These are phyloP conservation scores for Lasioglossum vierecki DNA, from an alignment of 2,888 invertebrate genomes.

Conservation along the genomic window DNA sequence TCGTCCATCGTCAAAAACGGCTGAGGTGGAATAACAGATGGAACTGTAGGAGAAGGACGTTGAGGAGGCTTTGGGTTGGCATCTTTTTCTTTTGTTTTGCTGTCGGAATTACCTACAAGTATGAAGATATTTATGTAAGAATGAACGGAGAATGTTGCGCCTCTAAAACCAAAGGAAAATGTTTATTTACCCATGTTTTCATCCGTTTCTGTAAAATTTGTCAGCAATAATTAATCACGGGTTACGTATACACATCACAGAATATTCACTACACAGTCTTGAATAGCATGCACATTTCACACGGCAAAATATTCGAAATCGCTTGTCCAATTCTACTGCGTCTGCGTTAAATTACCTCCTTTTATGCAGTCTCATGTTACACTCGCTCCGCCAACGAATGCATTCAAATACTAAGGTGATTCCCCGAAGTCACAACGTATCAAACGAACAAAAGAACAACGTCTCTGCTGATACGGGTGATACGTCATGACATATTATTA, in stretches of 20 bases:
- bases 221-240: not conserved
- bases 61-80: fast-evolving
- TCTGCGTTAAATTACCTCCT: no score
- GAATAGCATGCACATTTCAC: not conserved
- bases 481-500: not conserved
- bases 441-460: no score
- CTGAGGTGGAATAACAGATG: not conserved
- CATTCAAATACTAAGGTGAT: no score
- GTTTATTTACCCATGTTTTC: conserved; percentile 38
- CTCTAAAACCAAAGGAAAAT: not conserved
- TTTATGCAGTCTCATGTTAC: no score
- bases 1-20: conserved; percentile 26
- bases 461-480: not conserved
- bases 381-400: no score
- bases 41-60: not conserved
- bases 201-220: not conserved
- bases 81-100: no score
- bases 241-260: not conserved
- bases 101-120: conserved; percentile 22
- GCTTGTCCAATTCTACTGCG: not conserved
- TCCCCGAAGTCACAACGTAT: no score
- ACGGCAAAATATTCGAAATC: not conserved
- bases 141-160: not conserved
- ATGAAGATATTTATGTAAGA: not conserved
- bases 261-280: not conserved